Evolutionary conservation across 2,888 invertebrate species (phyloP).

Genomic region (Panzeria rudis): DNA sequence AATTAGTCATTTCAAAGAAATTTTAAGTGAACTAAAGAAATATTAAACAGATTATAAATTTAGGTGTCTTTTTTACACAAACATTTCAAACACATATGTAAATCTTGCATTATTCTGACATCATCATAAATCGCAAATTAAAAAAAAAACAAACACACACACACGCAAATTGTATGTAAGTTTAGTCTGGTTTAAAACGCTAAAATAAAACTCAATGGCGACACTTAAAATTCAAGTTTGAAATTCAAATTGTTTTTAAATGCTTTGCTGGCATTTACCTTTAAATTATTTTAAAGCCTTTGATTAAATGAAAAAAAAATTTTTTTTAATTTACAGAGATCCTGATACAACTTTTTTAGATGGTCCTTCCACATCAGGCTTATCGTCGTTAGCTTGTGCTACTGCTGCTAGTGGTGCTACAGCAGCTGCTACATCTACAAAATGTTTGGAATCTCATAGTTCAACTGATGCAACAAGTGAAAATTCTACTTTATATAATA

Average conservation of each 20-base stretch:
- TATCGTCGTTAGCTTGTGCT: conserved; percentile 64
- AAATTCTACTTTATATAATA: conserved; percentile 18
- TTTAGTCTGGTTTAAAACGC: background rate
- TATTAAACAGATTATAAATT: conserved; percentile 9
- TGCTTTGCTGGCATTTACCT: background rate
- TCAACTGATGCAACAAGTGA: conserved; percentile 42
- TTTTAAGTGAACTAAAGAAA: conserved; percentile 8
- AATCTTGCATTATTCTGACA: conserved; percentile 52
- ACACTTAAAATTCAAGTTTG: conserved; percentile 20
- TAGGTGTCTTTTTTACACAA: background rate
- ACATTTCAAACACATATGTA: background rate
- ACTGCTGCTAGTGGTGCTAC: conserved; percentile 61
- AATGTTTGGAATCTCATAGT: conserved; percentile 57
- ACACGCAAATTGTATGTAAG: conserved; percentile 45
- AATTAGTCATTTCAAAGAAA: conserved; percentile 61
- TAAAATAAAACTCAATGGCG: conserved; percentile 43
- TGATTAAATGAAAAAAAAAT: background rate
- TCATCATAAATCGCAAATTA: conserved; percentile 51
- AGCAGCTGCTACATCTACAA: conserved; percentile 30
- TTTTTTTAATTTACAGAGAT: conserved; percentile 49
- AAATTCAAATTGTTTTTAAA: background rate
- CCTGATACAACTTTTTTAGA: conserved; percentile 72
- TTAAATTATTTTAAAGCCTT: too few species aligned
- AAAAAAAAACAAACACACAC: conserved; percentile 21
- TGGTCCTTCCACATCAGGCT: conserved; percentile 74